Conservation (phyloP, 2,888 invertebrate species). For the Busseola fusca region DNA sequence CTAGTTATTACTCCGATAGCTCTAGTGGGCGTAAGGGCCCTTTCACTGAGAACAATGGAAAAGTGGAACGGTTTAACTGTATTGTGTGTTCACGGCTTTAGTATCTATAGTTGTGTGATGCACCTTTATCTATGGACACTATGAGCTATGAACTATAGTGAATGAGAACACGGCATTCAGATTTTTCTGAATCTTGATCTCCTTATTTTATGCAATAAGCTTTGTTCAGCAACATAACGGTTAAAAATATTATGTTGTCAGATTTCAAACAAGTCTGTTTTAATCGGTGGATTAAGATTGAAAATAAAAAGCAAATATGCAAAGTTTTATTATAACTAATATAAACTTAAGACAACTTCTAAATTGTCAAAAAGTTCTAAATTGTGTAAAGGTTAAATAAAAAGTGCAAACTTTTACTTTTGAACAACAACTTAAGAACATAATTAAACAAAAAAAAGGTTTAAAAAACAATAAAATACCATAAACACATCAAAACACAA, state of each 20-base stretch:
- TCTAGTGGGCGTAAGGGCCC: slow-evolving; percentile 53
- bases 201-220: neutral
- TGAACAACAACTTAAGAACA: neutral
- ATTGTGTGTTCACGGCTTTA: slow-evolving; percentile 58
- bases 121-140: slow-evolving; percentile 7
- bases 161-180: neutral
- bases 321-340: neutral
- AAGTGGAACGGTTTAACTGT: slow-evolving; percentile 61
- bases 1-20: slow-evolving; percentile 55
- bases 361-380: too few species aligned
- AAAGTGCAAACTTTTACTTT: neutral
- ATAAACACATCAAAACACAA: neutral
- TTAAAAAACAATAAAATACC: neutral
- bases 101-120: slow-evolving; percentile 36
- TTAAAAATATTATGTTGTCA: neutral
- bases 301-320: neutral
- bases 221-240: neutral
- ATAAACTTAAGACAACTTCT: neutral
- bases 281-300: neutral
- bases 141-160: neutral
- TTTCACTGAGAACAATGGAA: slow-evolving; percentile 63
- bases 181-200: neutral
- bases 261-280: neutral
- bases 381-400: neutral
- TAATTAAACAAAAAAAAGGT: neutral